These are phyloP conservation scores for Xiphophorus birchmanni DNA, from an alignment of 2,797 vertebrate genomes.

Conservation along the genomic window DNA sequence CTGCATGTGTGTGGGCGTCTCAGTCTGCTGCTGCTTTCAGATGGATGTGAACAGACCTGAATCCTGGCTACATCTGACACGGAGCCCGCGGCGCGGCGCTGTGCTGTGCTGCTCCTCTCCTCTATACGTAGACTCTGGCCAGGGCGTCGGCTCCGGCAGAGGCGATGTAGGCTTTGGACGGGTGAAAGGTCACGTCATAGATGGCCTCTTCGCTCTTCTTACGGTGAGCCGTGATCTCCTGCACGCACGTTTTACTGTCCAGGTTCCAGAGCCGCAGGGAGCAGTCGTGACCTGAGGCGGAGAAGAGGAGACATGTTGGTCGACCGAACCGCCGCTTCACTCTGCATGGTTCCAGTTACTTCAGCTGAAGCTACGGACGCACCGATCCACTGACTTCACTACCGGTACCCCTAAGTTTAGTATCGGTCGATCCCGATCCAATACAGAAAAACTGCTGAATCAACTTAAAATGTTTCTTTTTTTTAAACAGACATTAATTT, in stretches of 20 bases:
- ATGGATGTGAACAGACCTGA: conserved; percentile 54
- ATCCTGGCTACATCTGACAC: conserved; percentile 30
- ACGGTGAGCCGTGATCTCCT: conserved; percentile 98
- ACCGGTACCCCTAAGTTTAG: too few relatives aligned
- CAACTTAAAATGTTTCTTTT: too few relatives aligned
- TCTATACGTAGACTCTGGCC: conserved; percentile 97
- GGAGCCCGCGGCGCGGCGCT: not conserved
- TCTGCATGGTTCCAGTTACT: not conserved
- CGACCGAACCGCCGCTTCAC: not conserved
- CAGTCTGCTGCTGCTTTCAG: conserved; percentile 11
- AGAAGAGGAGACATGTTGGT: not conserved
- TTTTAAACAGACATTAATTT: too few relatives aligned
- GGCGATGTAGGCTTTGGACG: conserved; percentile 98
- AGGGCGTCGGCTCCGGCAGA: conserved; percentile 97
- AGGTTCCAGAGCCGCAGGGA: conserved; percentile 98
- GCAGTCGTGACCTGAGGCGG: conserved; percentile 92
- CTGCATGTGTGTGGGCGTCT: not conserved
- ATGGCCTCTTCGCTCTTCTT: conserved; percentile 99
- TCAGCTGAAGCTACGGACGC: not conserved
- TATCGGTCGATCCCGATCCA: too few relatives aligned
- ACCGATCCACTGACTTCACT: too few relatives aligned
- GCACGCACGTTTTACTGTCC: conserved; percentile 98
- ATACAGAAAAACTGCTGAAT: too few relatives aligned
- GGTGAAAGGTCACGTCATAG: conserved; percentile 99
- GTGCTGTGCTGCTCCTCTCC: not conserved